These are phyloP conservation scores for Melanotaenia boesemani DNA, from an alignment of 2,797 vertebrate species.

Conservation along the genomic window DNA sequence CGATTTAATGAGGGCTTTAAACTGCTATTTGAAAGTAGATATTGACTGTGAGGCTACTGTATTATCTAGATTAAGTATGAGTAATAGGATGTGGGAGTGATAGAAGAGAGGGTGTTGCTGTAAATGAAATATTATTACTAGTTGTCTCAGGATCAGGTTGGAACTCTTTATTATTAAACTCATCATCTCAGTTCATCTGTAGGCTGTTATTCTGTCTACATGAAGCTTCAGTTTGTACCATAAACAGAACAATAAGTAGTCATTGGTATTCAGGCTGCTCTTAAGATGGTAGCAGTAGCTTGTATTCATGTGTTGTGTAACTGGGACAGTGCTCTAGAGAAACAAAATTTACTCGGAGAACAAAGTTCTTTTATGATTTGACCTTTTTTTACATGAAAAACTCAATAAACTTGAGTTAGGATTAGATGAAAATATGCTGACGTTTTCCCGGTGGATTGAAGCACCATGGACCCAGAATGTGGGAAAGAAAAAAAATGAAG, in stretches of 20 bases:
- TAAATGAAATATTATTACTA: not conserved
- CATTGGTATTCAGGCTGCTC: conserved; percentile 38
- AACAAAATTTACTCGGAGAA: not conserved
- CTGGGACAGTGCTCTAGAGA: conserved; percentile 14
- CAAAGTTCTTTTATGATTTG: too few relatives aligned
- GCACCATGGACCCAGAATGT: not conserved
- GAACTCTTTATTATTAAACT: conserved; percentile 23
- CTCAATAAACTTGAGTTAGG: not conserved
- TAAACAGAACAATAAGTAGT: conserved; percentile 18
- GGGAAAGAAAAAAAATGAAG: not conserved
- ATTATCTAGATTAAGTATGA: not conserved
- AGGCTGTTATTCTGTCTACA: conserved; percentile 30
- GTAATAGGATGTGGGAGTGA: not conserved
- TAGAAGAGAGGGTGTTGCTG: conserved; percentile 1
- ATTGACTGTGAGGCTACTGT: not conserved
- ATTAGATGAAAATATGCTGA: not conserved
- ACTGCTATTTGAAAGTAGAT: not conserved
- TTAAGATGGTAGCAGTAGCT: conserved; percentile 4
- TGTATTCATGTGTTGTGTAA: conserved; percentile 31
- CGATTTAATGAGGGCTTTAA: not conserved
- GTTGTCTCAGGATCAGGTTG: not conserved
- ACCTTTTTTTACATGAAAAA: too few relatives aligned
- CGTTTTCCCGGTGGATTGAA: not conserved
- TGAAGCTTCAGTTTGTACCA: conserved; percentile 1
- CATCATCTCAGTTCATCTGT: conserved; percentile 27